A percentile compares a stretch with the other conserved stretches of the same genome.
Evolutionary conservation across 2,888 invertebrate species (phyloP).

Genomic region (Ophion costatus): DNA sequence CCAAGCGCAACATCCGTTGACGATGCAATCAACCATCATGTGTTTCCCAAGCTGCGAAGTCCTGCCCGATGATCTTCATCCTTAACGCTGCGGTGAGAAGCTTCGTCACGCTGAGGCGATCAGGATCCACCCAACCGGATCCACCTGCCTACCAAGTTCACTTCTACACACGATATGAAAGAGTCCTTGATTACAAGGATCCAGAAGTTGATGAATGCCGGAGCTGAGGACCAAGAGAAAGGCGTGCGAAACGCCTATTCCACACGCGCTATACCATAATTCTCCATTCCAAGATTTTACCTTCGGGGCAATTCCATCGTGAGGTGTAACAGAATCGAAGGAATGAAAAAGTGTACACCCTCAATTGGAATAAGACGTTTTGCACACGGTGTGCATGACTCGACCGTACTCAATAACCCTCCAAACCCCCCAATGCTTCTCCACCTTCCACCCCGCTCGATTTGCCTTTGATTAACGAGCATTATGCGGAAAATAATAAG

Average conservation of each 20-base stretch:
- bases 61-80: no score
- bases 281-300: conserved; percentile 42
- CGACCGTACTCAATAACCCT: neutral
- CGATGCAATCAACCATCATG: no score
- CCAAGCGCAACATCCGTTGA: no score
- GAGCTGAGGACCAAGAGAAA: conserved; percentile 37
- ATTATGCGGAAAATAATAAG: conserved; percentile 61
- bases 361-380: conserved; percentile 49
- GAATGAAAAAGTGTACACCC: conserved; percentile 16
- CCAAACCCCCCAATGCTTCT: neutral
- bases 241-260: conserved; percentile 31
- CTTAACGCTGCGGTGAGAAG: no score
- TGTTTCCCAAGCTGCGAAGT: no score
- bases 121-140: no score
- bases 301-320: conserved; percentile 47
- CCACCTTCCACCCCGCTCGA: conserved; percentile 23
- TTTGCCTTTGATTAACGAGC: conserved; percentile 61
- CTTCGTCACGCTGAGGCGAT: no score
- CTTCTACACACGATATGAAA: neutral
- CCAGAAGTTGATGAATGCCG: neutral
- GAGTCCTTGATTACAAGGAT: neutral
- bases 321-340: conserved; percentile 1
- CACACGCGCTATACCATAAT: conserved; percentile 34
- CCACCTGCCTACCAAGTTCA: no score
- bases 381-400: conserved; percentile 12